A percentile compares a stretch with the other conserved stretches of the same genome.
Evolutionary conservation across 2,888 invertebrate species (phyloP).

Genomic region (Eumacrocentrus americanus): DNA sequence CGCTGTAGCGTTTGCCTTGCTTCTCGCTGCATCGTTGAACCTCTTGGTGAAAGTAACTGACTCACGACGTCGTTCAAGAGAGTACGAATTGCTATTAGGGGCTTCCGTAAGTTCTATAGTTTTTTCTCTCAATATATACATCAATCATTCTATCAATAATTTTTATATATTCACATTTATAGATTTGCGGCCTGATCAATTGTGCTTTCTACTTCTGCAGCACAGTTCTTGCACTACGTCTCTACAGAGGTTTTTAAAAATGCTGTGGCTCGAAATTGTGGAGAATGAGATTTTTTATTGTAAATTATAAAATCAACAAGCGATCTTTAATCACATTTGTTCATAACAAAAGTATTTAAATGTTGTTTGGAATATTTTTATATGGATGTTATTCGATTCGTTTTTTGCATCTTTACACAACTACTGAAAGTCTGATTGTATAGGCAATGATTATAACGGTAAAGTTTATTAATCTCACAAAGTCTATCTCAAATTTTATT

Average conservation of each 20-base stretch:
- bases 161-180: conserved; percentile 8
- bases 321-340: too few species aligned
- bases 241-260: conserved; percentile 8
- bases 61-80: conserved; percentile 27
- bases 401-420: not conserved
- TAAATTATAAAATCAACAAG: too few species aligned
- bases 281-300: too few species aligned
- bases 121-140: not conserved
- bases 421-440: not conserved
- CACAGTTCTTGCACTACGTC: conserved; percentile 9
- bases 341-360: too few species aligned
- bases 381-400: not conserved
- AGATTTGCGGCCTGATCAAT: conserved; percentile 16
- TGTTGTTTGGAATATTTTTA: conserved; percentile 9
- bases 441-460: not conserved
- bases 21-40: conserved; percentile 74
- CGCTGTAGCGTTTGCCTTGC: conserved; percentile 73
- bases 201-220: conserved; percentile 11
- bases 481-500: conserved; percentile 24
- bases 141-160: not conserved
- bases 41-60: conserved; percentile 71
- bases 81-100: conserved; percentile 73
- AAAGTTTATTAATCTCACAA: not conserved
- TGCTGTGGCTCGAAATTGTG: too few species aligned
- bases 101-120: conserved; percentile 70